Evolutionary conservation across 2,797 vertebrate species (phyloP).

Genomic region (Trematomus bernacchii): DNA sequence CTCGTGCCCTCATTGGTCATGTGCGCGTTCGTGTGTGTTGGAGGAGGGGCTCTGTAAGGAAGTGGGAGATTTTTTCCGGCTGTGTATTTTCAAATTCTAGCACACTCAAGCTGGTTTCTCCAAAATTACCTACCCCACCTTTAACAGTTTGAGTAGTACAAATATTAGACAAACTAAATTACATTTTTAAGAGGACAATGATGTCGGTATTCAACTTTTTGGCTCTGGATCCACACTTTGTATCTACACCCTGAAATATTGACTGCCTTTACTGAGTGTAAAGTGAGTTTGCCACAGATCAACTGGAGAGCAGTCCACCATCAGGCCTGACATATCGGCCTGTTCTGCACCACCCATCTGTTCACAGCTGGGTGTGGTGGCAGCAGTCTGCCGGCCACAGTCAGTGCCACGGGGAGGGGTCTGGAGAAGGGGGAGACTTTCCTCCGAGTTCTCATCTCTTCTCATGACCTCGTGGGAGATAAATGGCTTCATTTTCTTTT

Average conservation of each 20-base stretch:
- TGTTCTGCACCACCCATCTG: conserved; percentile 67
- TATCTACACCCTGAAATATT: conserved; percentile 15
- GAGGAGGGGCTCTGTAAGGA: too few species aligned
- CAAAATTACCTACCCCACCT: too few species aligned
- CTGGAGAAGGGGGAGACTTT: conserved; percentile 30
- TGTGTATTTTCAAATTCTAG: too few species aligned
- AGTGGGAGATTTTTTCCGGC: too few species aligned
- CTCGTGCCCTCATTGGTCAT: too few species aligned
- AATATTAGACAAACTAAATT: too few species aligned
- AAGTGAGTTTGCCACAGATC: conserved; percentile 31
- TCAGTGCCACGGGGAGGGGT: conserved; percentile 54
- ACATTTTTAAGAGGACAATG: too few species aligned
- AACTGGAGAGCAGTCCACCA: conserved; percentile 49
- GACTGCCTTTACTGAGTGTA: conserved; percentile 37
- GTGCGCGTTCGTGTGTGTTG: too few species aligned
- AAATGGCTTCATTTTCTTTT: conserved; percentile 83
- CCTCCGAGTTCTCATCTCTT: conserved; percentile 58
- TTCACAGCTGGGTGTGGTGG: conserved; percentile 71
- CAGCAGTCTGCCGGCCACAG: conserved; percentile 48
- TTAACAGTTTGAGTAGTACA: too few species aligned
- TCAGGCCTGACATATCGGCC: conserved; percentile 64
- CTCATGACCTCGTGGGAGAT: conserved; percentile 78
- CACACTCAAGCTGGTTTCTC: too few species aligned
- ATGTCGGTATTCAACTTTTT: too few species aligned
- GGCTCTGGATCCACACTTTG: not conserved